Evolutionary conservation across 2,888 invertebrate species (phyloP).

Genomic region (Drosophila kanekoi): DNA sequence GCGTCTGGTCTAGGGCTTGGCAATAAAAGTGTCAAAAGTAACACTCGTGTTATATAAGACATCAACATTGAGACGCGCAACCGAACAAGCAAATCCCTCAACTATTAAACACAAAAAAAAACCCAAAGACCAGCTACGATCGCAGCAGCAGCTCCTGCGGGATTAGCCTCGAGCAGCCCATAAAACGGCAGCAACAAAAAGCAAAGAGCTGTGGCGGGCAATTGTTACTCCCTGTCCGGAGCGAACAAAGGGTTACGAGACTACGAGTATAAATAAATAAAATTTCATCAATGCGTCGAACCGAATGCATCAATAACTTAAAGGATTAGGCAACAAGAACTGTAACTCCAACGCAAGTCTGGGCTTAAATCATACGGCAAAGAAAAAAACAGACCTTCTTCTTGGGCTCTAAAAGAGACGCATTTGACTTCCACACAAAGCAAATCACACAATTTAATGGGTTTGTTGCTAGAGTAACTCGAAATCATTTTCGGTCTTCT

Average conservation of each 20-base stretch:
- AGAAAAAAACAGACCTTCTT: constrained; percentile 23
- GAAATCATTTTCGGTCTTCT: not conserved
- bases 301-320: constrained; percentile 71
- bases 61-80: constrained; percentile 56
- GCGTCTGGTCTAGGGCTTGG: constrained; percentile 46
- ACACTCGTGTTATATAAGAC: constrained; percentile 78
- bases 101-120: constrained; percentile 64
- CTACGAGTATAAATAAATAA: constrained; percentile 74
- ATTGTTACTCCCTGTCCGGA: constrained; percentile 12
- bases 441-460: constrained; percentile 79
- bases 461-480: constrained; percentile 18
- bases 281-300: constrained; percentile 74
- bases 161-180: constrained; percentile 64
- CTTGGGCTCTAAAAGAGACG: constrained; percentile 33
- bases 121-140: constrained; percentile 28
- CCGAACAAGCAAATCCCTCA: constrained; percentile 66
- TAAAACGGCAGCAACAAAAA: constrained; percentile 52
- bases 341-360: constrained; percentile 24
- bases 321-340: constrained; percentile 68
- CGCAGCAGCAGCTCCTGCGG: constrained; percentile 63
- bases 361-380: constrained; percentile 74
- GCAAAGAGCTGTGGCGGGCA: constrained; percentile 18
- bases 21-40: constrained; percentile 82
- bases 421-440: constrained; percentile 75
- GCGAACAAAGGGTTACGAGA: constrained; percentile 65